Base-by-base conservation (phyloP, 2,113 vertebrate genomes). In the Burhinus oedicnemus region DNA sequence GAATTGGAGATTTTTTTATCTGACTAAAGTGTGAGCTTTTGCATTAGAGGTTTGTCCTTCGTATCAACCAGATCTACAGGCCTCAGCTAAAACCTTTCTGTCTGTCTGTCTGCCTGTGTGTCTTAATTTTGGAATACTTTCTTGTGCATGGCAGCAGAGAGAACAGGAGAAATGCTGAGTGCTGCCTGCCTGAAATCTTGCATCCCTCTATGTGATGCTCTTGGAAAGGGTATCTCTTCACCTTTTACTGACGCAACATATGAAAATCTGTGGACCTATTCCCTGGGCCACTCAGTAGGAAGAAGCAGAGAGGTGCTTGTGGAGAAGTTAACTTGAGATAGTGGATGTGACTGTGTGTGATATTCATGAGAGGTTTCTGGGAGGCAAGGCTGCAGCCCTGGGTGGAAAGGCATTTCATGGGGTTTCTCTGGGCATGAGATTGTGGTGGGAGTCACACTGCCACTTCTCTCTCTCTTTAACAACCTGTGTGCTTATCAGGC, bases 181-280 rank as follows among this genome's bases (percentile, higher is more conserved):
- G 44, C 58, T 60, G 34, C 4, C 69, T 87, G 58, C 40, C 58
- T 77, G 58, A 65, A 72, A 42, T 51, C 49, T 18, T 44, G 45
- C 60, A 34, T 66, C 74, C 38, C 5, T 2, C 36, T 74, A 0
- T 19, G 16, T 0, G 3, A 3, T 70, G 49, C 40, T 45, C 27
- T 87, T 49, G 34, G 15, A 81, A 78, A 23, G 15, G 15, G 3
- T 32, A 15, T n/a, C 45, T 27, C 60, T 69, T 87, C 65, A 38
- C 22, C 12, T 71, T 81, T 62, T 71, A 8, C 36, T 83, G 29
- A 34, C 11, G 8, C 26, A 42, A 0, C 29, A 8, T 4, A 8
- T 0, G 2, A 38, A 80, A 47, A 27, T 64, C 22, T 4, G 1
- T 44, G 45, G 27, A 82, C 47, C 12, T 64, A 1, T 58, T 93